Evolutionary conservation across 2,797 vertebrate genomes (phyloP), one percentile per base, ranked within the genome.

Genomic region (Pipistrellus pygmaeus): DNA sequence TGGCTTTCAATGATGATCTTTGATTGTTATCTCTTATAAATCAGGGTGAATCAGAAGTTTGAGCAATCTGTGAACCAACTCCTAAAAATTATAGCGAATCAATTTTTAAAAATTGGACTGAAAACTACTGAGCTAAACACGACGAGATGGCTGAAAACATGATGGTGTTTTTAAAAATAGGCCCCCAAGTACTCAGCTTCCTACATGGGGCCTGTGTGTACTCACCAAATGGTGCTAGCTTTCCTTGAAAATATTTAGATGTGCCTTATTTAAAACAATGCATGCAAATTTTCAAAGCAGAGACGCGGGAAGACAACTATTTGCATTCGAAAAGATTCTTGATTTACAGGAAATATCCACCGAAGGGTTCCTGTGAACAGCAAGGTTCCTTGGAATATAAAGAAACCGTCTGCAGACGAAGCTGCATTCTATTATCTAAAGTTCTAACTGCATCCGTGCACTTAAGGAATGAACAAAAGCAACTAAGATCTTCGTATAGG

Each of bases 271-370:
- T 91, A 76, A 68, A 68, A 91, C 13, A 92, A 83, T 60, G 3
- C 32, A 78, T 32, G 46, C 41, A 89, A 44, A 78, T 75, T 94
- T 95, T 95, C 81, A 93, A 94, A 91, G 66, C 69, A 68, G 32
- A 82, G 25, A 46, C 35, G 38, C 30, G 71, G 25, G 11, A 88
- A 62, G 35, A 85, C 41, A 94, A 77, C 69, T 51, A 82, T 88
- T 86, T 83, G 46, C 71, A 81, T 87, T 44, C 81, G 7, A 77
- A 94, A 91, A 85, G 84, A 87, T 84, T 76, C 66, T 44, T 91
- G 60, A 94, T 89, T 87, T 85, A 76, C 12, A 84, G 55, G 57
- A 95, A 85, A 72, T 71, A 90, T 27, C 71, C 57, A 78, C 11
- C 9, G 75, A 38, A 91, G 18, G 12, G 57, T 77, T 89, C 17